A percentile compares a stretch with the other conserved stretches of the same genome.
phyloP scores from a whole-genome alignment of 2,888 invertebrate species.

The Eudemis profundana region DNA sequence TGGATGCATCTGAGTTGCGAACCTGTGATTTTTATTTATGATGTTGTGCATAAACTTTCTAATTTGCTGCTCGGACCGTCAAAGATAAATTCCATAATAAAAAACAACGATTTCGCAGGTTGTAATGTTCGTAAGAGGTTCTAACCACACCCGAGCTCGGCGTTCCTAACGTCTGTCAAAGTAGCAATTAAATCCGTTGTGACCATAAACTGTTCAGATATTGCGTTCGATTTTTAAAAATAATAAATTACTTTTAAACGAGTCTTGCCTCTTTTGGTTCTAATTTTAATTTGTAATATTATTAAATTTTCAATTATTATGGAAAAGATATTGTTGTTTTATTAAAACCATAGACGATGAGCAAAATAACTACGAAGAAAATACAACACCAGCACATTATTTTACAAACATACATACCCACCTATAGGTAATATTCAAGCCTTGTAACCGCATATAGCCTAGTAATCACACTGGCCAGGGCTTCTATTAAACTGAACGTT shows the following conservation, averaged over 20 bases:
- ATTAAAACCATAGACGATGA: too few relatives aligned
- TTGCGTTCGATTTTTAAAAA: slow-evolving; percentile 49
- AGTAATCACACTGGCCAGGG: slow-evolving; percentile 40
- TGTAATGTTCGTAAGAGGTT: slow-evolving; percentile 76
- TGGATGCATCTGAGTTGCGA: slow-evolving; percentile 64
- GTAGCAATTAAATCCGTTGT: slow-evolving; percentile 81
- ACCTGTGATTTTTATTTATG: slow-evolving; percentile 80
- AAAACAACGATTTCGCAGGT: slow-evolving; percentile 76
- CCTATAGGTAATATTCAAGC: too few relatives aligned
- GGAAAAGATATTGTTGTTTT: too few relatives aligned
- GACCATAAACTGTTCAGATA: slow-evolving; percentile 74
- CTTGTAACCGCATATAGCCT: slow-evolving; percentile 32
- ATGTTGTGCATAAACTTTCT: slow-evolving; percentile 81
- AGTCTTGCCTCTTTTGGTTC: slow-evolving; percentile 12
- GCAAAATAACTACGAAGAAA: neutral
- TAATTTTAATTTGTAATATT: slow-evolving; percentile 1
- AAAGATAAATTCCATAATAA: slow-evolving; percentile 75
- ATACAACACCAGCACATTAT: neutral
- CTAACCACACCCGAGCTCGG: slow-evolving; percentile 76
- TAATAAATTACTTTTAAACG: slow-evolving; percentile 23
- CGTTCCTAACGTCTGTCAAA: slow-evolving; percentile 81
- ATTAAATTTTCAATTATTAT: too few relatives aligned
- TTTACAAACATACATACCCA: neutral
- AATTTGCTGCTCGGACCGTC: slow-evolving; percentile 73
- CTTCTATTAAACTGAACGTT: slow-evolving; percentile 55